phyloP scores from a whole-genome alignment of 2,888 invertebrate species.

The Herminia tarsipennalis region DNA sequence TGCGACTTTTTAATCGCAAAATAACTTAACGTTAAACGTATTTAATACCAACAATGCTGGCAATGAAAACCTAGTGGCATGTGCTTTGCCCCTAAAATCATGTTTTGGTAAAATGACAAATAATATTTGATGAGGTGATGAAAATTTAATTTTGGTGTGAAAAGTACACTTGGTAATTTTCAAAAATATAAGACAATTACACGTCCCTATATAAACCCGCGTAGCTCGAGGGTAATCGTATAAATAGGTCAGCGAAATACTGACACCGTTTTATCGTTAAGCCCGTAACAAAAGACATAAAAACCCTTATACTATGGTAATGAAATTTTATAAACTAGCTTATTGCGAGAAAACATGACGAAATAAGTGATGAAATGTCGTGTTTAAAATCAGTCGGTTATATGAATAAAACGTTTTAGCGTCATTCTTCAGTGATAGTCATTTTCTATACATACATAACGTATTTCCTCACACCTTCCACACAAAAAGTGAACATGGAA shows the following conservation, averaged over 20 bases:
- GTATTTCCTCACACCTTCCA: conserved; percentile 20
- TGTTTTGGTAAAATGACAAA: neutral
- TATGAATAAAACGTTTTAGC: neutral
- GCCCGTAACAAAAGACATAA: conserved; percentile 17
- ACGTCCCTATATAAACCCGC: conserved; percentile 35
- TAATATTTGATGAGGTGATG: neutral
- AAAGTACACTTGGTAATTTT: neutral
- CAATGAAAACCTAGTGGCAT: no score
- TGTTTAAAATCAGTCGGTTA: conserved; percentile 1
- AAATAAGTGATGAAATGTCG: conserved; percentile 15
- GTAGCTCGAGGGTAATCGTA: conserved; percentile 16
- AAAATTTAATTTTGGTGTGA: conserved; percentile 1
- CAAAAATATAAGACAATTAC: neutral
- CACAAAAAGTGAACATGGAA: conserved; percentile 45
- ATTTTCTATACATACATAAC: conserved; percentile 8
- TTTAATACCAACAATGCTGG: neutral
- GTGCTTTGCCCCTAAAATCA: neutral
- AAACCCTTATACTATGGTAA: conserved; percentile 29
- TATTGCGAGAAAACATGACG: conserved; percentile 12
- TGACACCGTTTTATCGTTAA: conserved; percentile 10
- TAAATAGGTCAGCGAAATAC: neutral
- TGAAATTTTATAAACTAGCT: conserved; percentile 19
- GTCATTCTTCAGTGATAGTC: neutral
- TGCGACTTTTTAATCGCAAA: neutral
- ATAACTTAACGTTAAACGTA: neutral